Percentiles rank a stretch among this genome's conserved stretches.
Conservation (phyloP, 2,888 invertebrate species). For the Charanyca ferruginea region DNA sequence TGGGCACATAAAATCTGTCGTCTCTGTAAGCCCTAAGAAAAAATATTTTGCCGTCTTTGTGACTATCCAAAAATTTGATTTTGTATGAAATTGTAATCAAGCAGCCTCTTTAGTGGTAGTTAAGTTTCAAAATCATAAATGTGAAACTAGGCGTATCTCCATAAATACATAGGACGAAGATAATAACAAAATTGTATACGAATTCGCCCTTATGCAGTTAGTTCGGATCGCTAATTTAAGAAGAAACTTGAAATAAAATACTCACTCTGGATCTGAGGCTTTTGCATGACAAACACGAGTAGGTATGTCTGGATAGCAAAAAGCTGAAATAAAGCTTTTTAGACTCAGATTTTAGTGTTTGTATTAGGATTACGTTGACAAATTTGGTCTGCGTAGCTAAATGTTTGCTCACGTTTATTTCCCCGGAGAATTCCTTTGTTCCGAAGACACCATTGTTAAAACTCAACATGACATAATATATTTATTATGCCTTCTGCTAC, state of each 20-base stretch:
- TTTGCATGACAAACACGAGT: neutral
- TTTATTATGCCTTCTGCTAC: slow-evolving; percentile 19
- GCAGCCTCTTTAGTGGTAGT: too few relatives aligned
- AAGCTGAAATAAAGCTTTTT: slow-evolving; percentile 2
- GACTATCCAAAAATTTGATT: too few relatives aligned
- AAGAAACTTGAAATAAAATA: neutral
- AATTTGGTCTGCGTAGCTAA: slow-evolving; percentile 18
- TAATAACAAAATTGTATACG: neutral
- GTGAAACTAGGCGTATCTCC: neutral
- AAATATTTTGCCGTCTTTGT: too few relatives aligned
- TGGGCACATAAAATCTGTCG: too few relatives aligned
- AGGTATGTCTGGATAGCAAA: slow-evolving; percentile 6
- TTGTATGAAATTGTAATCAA: too few relatives aligned
- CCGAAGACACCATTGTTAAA: slow-evolving; percentile 42
- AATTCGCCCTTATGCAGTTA: neutral
- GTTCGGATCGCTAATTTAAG: neutral
- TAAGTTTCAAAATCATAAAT: too few relatives aligned
- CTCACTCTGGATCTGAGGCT: neutral
- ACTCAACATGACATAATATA: slow-evolving; percentile 20
- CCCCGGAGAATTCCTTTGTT: slow-evolving; percentile 35
- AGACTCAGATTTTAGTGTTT: slow-evolving; percentile 24
- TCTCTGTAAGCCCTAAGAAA: too few relatives aligned
- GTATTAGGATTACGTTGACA: slow-evolving; percentile 36
- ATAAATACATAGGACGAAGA: neutral
- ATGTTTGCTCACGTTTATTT: slow-evolving; percentile 44